Evolutionary conservation across 2,888 invertebrate species (phyloP), one percentile per base, ranked within the genome.

Genomic region (Rhynchonema sp.): DNA sequence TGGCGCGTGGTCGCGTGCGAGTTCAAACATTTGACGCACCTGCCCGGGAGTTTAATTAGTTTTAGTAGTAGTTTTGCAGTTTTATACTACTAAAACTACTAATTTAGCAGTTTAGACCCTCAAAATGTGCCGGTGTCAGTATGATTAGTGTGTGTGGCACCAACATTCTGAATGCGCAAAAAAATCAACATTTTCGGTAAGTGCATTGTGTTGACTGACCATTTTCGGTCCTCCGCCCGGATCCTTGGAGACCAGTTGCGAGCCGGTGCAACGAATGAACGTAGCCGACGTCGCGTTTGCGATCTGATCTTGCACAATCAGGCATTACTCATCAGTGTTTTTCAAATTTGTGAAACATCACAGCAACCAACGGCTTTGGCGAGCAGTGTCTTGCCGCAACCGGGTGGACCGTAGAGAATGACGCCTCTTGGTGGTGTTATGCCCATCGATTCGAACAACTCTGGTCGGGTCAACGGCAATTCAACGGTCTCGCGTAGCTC

Each of bases 21-120:
- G 59, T 53, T 66, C 65, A 64, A 70, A 70, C 1, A 70, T 63
- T 13, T 68, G 65, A 17, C 69, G 30, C n/a, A n/a, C n/a, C n/a
- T 17, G 20, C 9, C 46, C 9, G 20, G 13, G 20, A 38, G 46
- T 38, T n/a, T n/a, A n/a, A n/a, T n/a, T n/a, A n/a, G n/a, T n/a
- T n/a, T n/a, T n/a, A n/a, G n/a, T n/a, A n/a, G n/a, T n/a, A n/a
- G n/a, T n/a, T n/a, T n/a, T n/a, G n/a, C n/a, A n/a, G n/a, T n/a
- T n/a, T n/a, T n/a, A n/a, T n/a, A n/a, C n/a, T n/a, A n/a, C n/a
- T n/a, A n/a, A n/a, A n/a, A n/a, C n/a, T n/a, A n/a, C n/a, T n/a
- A n/a, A n/a, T n/a, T n/a, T n/a, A n/a, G n/a, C n/a, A n/a, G n/a
- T n/a, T n/a, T n/a, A n/a, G n/a, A n/a, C n/a, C n/a, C n/a, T n/a